Percentiles rank a stretch among this genome's conserved stretches.
These are phyloP conservation scores for Osmerus mordax DNA, from an alignment of 2,113 vertebrate genomes.

Conservation along the genomic window DNA sequence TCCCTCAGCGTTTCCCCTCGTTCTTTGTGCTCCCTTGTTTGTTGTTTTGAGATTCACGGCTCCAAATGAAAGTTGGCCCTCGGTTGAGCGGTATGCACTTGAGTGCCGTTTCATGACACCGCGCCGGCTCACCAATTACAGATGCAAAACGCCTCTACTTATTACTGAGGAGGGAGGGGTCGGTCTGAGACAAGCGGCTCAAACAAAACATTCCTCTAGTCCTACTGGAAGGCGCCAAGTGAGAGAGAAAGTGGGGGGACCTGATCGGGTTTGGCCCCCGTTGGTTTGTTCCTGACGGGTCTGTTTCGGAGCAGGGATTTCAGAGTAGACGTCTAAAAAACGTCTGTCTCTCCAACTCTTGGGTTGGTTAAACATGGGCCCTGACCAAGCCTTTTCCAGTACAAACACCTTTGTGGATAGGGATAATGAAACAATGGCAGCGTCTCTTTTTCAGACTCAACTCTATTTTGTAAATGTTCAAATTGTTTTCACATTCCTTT, in stretches of 20 bases:
- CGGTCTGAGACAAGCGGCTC: constrained; percentile 20
- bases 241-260: constrained; percentile 23
- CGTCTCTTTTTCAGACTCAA: too few species aligned
- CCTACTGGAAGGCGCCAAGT: constrained; percentile 28
- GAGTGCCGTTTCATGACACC: neutral
- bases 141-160: constrained; percentile 5
- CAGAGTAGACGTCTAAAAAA: neutral
- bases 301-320: constrained; percentile 28
- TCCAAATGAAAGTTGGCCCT: constrained; percentile 1
- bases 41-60: constrained; percentile 1
- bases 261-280: constrained; percentile 29
- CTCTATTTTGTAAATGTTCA: too few species aligned
- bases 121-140: neutral
- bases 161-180: constrained; percentile 8
- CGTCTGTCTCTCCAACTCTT: too few species aligned
- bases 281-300: constrained; percentile 25
- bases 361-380: too few species aligned
- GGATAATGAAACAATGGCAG: too few species aligned
- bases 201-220: constrained; percentile 27
- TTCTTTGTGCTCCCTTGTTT: constrained; percentile 17
- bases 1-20: neutral
- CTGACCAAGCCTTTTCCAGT: too few species aligned
- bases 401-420: too few species aligned
- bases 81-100: neutral
- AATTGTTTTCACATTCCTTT: neutral